A percentile compares a stretch with the other conserved stretches of the same genome.
Conservation (phyloP, 2,888 invertebrate genomes). For the Isoperla grammatica region DNA sequence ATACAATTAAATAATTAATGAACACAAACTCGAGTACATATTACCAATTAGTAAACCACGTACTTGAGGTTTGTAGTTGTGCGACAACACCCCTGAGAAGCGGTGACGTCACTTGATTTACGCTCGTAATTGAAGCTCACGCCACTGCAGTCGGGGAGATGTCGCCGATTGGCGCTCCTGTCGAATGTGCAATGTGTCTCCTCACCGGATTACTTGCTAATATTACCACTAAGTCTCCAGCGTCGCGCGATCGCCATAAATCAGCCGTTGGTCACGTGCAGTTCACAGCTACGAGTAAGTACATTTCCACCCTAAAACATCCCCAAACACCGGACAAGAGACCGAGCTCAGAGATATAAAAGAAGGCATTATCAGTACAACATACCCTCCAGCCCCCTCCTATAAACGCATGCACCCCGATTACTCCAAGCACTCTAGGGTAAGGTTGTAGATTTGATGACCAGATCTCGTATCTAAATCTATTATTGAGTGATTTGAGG, state of each 20-base stretch:
- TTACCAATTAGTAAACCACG: too few species aligned
- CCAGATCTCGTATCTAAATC: conserved; percentile 21
- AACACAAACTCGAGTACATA: too few species aligned
- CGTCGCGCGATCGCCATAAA: conserved; percentile 14
- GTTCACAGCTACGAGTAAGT: conserved; percentile 14
- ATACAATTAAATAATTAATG: too few species aligned
- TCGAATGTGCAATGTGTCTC: too few species aligned
- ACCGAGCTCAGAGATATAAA: conserved; percentile 11
- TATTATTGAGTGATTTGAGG: conserved; percentile 24
- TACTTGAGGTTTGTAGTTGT: too few species aligned
- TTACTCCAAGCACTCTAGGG: neutral
- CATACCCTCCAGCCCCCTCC: neutral
- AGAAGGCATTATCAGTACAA: conserved; percentile 13
- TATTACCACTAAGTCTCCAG: neutral
- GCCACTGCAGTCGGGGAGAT: too few species aligned
- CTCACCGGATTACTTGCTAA: neutral
- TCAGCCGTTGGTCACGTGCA: conserved; percentile 15
- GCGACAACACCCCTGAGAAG: too few species aligned
- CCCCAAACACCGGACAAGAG: conserved; percentile 15
- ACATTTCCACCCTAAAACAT: conserved; percentile 14
- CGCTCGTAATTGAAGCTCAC: too few species aligned
- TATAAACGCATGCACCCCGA: conserved; percentile 14
- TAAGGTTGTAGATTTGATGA: conserved; percentile 4
- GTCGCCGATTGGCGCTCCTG: too few species aligned
- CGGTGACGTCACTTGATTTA: too few species aligned